Conservation (phyloP, 2,797 vertebrate species). For the Scarus forsteni region DNA sequence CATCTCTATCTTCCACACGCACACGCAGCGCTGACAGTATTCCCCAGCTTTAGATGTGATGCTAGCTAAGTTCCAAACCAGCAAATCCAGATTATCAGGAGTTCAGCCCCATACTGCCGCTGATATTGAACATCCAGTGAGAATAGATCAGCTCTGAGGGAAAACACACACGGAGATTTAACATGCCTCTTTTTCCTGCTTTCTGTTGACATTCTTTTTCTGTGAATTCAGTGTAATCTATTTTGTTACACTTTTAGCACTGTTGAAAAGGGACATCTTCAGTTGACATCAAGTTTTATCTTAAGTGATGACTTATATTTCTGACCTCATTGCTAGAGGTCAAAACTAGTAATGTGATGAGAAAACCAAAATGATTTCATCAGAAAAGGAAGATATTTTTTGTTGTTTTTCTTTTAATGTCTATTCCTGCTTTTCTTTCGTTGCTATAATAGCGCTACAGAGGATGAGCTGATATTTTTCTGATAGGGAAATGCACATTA, state of each 20-base stretch:
- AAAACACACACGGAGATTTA: slow-evolving; percentile 39
- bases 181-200: background rate
- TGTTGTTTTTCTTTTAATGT: no score
- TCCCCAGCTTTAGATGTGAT: slow-evolving; percentile 57
- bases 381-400: slow-evolving; percentile 36
- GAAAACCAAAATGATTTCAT: slow-evolving; percentile 11
- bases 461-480: no score
- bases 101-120: slow-evolving; percentile 52
- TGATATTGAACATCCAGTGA: slow-evolving; percentile 50
- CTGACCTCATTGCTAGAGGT: slow-evolving; percentile 26
- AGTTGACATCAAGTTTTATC: slow-evolving; percentile 1
- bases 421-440: no score
- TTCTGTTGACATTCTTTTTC: slow-evolving; percentile 13
- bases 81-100: slow-evolving; percentile 75
- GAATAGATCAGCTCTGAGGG: slow-evolving; percentile 42
- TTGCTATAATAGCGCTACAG: no score
- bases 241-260: no score
- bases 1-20: slow-evolving; percentile 22
- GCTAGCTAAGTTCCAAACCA: slow-evolving; percentile 61
- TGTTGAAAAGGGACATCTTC: no score
- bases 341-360: slow-evolving; percentile 16
- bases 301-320: slow-evolving; percentile 10
- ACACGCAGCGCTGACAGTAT: slow-evolving; percentile 15
- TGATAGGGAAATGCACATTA: no score
- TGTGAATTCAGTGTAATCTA: background rate